These are phyloP conservation scores for Anableps anableps DNA, from an alignment of 2,797 vertebrate genomes.

Conservation along the genomic window DNA sequence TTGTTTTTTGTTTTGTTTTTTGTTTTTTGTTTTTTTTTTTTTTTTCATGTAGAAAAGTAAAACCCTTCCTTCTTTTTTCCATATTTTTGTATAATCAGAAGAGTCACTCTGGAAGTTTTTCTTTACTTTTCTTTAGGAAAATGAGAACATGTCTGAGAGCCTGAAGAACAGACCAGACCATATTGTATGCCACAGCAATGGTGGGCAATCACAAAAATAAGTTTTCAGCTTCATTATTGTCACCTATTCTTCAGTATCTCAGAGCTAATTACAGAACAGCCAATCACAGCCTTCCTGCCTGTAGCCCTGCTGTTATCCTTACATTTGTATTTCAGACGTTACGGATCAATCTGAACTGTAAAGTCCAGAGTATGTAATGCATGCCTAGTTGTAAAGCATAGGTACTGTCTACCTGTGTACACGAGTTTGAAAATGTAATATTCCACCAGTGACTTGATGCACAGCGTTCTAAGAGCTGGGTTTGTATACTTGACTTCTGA, in stretches of 20 bases:
- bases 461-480: constrained; percentile 61
- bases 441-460: constrained; percentile 75
- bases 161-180: constrained; percentile 29
- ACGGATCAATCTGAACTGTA: constrained; percentile 47
- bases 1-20: no score
- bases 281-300: constrained; percentile 21
- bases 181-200: constrained; percentile 42
- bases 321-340: constrained; percentile 16
- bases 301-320: constrained; percentile 39
- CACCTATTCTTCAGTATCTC: neutral
- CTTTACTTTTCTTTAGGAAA: constrained; percentile 30
- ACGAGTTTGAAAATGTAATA: constrained; percentile 67
- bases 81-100: constrained; percentile 88
- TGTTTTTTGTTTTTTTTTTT: constrained; percentile 37
- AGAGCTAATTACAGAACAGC: neutral
- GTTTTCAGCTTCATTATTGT: neutral
- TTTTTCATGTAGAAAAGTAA: constrained; percentile 44
- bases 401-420: constrained; percentile 69
- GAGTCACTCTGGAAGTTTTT: constrained; percentile 69
- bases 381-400: constrained; percentile 74
- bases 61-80: constrained; percentile 75
- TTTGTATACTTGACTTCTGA: constrained; percentile 70
- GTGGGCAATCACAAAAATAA: constrained; percentile 3
- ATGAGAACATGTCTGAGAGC: constrained; percentile 53
- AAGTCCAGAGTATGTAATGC: constrained; percentile 70